These are phyloP conservation scores for Amyelois transitella DNA, from an alignment of 1,140 invertebrate genomes.

Conservation along the genomic window DNA sequence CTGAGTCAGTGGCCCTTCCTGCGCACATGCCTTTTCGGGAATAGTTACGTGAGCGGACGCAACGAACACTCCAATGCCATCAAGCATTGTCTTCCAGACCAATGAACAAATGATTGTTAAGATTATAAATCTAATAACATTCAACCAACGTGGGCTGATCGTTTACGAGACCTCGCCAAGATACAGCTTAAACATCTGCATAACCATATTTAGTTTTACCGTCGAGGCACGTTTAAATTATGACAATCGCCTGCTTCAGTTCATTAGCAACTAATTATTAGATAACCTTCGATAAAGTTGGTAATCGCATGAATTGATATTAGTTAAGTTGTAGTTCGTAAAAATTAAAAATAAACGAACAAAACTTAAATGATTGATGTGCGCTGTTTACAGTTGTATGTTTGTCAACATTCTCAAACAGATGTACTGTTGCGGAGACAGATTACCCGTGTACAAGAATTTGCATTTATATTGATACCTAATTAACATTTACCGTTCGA, in stretches of 20 bases:
- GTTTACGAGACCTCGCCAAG: no score
- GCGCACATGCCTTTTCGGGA: slow-evolving; percentile 42
- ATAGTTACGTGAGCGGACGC: slow-evolving; percentile 47
- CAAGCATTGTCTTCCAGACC: slow-evolving; percentile 26
- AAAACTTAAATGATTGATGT: no score
- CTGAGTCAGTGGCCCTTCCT: slow-evolving; percentile 60
- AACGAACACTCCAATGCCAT: slow-evolving; percentile 46
- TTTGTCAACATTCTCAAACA: not conserved
- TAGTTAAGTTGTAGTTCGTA: no score
- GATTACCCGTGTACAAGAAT: not conserved
- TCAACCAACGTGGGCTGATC: not conserved
- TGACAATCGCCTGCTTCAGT: no score
- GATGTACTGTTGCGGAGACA: no score
- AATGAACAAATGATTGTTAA: not conserved
- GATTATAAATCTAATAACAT: not conserved
- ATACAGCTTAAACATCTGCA: no score
- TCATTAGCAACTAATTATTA: no score
- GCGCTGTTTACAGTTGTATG: not conserved
- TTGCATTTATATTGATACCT: not conserved
- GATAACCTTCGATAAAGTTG: no score
- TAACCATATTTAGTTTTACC: no score
- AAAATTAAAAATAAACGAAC: no score
- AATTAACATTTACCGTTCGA: not conserved
- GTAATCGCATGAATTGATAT: no score
- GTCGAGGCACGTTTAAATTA: no score